Conservation (phyloP, 2,888 invertebrate species). For the Liposcelis brunnea region DNA sequence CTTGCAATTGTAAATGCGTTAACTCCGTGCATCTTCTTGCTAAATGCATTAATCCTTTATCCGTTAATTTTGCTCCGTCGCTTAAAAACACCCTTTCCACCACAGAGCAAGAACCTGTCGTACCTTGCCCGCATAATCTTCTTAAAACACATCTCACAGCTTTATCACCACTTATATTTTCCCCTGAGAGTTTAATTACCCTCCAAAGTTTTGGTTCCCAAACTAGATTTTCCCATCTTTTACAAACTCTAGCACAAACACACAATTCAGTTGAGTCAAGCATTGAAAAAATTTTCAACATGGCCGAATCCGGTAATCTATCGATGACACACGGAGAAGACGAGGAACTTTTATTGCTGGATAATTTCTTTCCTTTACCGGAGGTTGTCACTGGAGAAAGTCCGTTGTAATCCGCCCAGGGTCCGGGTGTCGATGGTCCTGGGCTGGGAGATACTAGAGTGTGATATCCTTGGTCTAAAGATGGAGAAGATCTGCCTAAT, state of each 20-base stretch:
- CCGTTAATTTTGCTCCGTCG: constrained; percentile 54
- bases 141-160: constrained; percentile 43
- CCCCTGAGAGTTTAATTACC: constrained; percentile 43
- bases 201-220: constrained; percentile 67
- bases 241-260: constrained; percentile 54
- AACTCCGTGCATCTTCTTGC: constrained; percentile 67
- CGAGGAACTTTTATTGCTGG: not conserved
- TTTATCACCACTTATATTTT: constrained; percentile 41
- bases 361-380: constrained; percentile 23
- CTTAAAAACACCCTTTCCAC: constrained; percentile 47
- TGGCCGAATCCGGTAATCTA: constrained; percentile 44
- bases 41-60: constrained; percentile 56
- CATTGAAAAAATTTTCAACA: constrained; percentile 51
- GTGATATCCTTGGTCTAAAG: constrained; percentile 66
- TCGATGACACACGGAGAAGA: constrained; percentile 33
- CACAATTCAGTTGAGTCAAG: constrained; percentile 54
- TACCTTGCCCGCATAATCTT: constrained; percentile 44
- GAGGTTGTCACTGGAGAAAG: constrained; percentile 14
- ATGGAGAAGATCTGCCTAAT: constrained; percentile 38
- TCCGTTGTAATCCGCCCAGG: constrained; percentile 25
- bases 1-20: constrained; percentile 61
- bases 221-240: constrained; percentile 55
- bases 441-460: constrained; percentile 48
- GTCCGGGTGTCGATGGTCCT: constrained; percentile 26
- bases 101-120: constrained; percentile 47